Percentiles rank a stretch among this genome's conserved stretches.
Conservation (phyloP, 2,797 vertebrate genomes). For the Clarias pachynema region DNA sequence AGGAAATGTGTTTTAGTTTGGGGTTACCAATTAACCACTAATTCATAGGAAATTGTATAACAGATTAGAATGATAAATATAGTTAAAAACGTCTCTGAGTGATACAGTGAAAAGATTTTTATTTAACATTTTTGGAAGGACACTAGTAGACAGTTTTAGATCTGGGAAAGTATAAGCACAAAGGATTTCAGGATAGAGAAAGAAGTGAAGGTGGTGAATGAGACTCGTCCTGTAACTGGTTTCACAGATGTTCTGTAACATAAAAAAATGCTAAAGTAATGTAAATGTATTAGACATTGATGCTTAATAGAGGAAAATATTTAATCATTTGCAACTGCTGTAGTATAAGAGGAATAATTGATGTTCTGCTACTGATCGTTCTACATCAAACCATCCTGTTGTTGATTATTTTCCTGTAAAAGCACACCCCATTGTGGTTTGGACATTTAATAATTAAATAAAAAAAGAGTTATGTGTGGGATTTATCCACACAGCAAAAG, state of each 20-base stretch:
- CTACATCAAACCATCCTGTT: neutral
- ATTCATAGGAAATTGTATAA: neutral
- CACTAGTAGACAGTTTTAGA: neutral
- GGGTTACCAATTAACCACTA: neutral
- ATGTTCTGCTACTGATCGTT: neutral
- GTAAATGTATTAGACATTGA: neutral
- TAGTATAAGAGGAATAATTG: neutral
- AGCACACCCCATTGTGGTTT: neutral
- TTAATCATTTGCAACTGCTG: neutral
- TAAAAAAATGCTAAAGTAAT: neutral
- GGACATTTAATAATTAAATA: neutral
- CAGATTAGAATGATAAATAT: neutral
- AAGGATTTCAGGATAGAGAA: neutral
- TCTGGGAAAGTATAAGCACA: neutral
- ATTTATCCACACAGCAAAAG: neutral
- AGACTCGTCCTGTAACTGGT: too few species aligned
- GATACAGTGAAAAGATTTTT: neutral
- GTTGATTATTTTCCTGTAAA: neutral
- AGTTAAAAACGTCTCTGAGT: neutral
- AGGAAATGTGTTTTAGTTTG: too few species aligned
- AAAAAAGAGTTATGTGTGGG: neutral
- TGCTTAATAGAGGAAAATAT: neutral
- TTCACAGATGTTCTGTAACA: neutral
- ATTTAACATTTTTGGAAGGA: neutral
- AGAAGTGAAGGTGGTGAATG: neutral